These are phyloP conservation scores for Malurus alboscapulatus DNA, from an alignment of 2,113 vertebrate species.

Conservation along the genomic window DNA sequence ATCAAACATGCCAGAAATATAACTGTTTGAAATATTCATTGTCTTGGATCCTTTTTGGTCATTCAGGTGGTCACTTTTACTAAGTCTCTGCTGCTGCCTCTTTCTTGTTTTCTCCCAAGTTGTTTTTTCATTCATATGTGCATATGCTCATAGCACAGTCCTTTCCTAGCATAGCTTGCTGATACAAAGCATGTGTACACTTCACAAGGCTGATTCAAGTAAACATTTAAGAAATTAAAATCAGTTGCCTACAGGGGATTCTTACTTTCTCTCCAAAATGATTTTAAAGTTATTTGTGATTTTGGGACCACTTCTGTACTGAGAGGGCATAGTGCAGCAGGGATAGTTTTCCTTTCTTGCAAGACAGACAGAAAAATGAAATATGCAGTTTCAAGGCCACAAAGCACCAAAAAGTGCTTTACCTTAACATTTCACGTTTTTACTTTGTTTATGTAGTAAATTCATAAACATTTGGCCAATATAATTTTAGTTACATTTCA, in stretches of 20 bases:
- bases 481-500: background rate
- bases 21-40: background rate
- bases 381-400: background rate
- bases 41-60: background rate
- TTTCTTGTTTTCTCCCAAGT: background rate
- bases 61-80: background rate
- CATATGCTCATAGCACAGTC: accelerated
- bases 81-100: background rate
- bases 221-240: background rate
- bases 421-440: background rate
- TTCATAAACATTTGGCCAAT: background rate
- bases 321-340: background rate
- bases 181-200: background rate
- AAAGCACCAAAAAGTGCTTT: background rate
- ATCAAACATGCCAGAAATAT: accelerated
- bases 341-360: background rate
- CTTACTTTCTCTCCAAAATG: background rate
- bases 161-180: background rate
- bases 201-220: background rate
- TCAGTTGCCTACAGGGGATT: background rate
- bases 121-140: background rate
- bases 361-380: background rate
- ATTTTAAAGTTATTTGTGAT: background rate
- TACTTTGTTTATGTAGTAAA: background rate
- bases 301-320: background rate